phyloP scores from a whole-genome alignment of 1,140 invertebrate genomes.

The Bombus breviceps region DNA sequence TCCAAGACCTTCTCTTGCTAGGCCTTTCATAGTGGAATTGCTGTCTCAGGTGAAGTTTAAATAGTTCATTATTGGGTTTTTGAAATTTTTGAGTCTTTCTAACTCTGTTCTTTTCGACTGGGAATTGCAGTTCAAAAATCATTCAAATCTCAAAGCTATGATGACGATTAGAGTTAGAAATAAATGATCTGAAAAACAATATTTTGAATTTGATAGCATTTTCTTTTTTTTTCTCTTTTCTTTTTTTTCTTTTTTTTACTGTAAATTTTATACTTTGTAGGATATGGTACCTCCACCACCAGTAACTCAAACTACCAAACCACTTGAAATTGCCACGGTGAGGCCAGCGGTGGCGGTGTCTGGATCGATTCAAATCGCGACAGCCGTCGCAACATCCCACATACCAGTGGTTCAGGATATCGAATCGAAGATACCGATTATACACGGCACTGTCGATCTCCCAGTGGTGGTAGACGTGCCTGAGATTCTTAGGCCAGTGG shows the following conservation, averaged over 20 bases:
- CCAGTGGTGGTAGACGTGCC: slow-evolving; percentile 78
- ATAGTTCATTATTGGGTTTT: not conserved
- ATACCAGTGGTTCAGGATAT: slow-evolving; percentile 79
- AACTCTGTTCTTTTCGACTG: not conserved
- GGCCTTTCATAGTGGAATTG: slow-evolving; percentile 79
- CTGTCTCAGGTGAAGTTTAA: slow-evolving; percentile 75
- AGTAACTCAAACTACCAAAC: slow-evolving; percentile 69
- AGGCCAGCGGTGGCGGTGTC: slow-evolving; percentile 77
- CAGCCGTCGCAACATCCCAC: slow-evolving; percentile 79
- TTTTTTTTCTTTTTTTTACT: not conserved
- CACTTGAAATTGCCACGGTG: slow-evolving; percentile 72
- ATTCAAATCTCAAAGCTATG: not conserved
- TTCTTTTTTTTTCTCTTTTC: not conserved
- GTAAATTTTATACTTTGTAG: slow-evolving; percentile 47
- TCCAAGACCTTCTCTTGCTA: slow-evolving; percentile 72
- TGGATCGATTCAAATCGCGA: slow-evolving; percentile 80
- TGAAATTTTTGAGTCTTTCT: not conserved
- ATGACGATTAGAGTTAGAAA: not conserved
- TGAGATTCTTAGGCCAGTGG: slow-evolving; percentile 68
- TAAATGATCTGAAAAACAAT: not conserved
- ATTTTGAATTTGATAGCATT: too few species aligned
- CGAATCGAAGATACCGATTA: slow-evolving; percentile 80
- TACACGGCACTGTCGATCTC: slow-evolving; percentile 80
- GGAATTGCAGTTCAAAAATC: not conserved
- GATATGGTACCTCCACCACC: slow-evolving; percentile 79